These are phyloP conservation scores for Drosophila nigricruria DNA, from an alignment of 2,888 invertebrate genomes.

Conservation along the genomic window DNA sequence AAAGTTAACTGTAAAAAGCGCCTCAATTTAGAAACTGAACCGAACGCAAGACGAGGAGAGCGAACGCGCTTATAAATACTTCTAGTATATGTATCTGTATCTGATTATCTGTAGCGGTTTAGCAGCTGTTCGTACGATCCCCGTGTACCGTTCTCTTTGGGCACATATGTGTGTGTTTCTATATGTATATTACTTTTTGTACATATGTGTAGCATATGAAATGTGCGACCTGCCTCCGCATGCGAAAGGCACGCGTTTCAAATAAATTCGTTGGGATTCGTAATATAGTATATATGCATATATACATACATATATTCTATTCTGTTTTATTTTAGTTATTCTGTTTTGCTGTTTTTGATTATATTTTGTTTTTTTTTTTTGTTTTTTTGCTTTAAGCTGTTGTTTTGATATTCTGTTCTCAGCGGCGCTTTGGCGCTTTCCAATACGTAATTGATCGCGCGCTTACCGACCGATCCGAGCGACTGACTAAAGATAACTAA, in stretches of 20 bases:
- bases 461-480: slow-evolving; percentile 77
- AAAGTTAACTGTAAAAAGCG: slow-evolving; percentile 72
- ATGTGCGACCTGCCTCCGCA: slow-evolving; percentile 51
- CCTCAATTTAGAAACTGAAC: slow-evolving; percentile 54
- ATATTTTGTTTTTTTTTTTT: slow-evolving; percentile 8
- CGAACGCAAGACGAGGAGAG: slow-evolving; percentile 34
- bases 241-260: slow-evolving; percentile 52
- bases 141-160: slow-evolving; percentile 11
- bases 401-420: slow-evolving; percentile 21
- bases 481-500: slow-evolving; percentile 85
- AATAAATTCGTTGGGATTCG: slow-evolving; percentile 35
- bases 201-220: slow-evolving; percentile 52
- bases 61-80: slow-evolving; percentile 71
- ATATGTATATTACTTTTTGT: slow-evolving; percentile 18
- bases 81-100: slow-evolving; percentile 73
- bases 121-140: slow-evolving; percentile 57
- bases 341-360: slow-evolving; percentile 17
- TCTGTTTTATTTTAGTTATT: slow-evolving; percentile 26
- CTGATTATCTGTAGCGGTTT: slow-evolving; percentile 74
- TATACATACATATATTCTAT: slow-evolving; percentile 22
- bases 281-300: slow-evolving; percentile 13
- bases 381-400: slow-evolving; percentile 27
- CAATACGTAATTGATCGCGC: slow-evolving; percentile 60
- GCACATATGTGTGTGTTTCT: slow-evolving; percentile 6
- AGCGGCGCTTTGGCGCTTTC: slow-evolving; percentile 23